A percentile compares a stretch with the other conserved stretches of the same genome.
Conservation (phyloP, 1,140 invertebrate species). For the Dryas iulia region DNA sequence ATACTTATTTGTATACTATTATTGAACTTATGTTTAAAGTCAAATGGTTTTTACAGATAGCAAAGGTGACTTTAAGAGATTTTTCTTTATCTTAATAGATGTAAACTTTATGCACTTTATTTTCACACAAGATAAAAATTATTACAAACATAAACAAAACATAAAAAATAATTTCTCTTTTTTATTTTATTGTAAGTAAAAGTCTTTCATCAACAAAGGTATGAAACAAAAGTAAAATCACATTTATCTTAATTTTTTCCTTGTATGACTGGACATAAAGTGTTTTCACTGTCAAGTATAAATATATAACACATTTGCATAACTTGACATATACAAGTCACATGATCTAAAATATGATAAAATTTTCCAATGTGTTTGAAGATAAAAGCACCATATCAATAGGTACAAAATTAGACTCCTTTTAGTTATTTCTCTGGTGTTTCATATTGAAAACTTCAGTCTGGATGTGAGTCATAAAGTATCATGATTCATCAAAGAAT, state of each 20-base stretch:
- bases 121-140: no score
- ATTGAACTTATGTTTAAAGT: no score
- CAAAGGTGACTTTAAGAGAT: no score
- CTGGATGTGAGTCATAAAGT: neutral
- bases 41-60: no score
- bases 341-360: slow-evolving; percentile 16
- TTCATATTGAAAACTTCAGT: neutral
- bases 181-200: no score
- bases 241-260: neutral
- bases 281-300: neutral
- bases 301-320: neutral
- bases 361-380: slow-evolving; percentile 11
- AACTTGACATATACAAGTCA: neutral
- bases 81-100: no score
- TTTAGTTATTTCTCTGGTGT: neutral
- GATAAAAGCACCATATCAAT: slow-evolving; percentile 5
- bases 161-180: no score
- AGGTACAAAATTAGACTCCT: neutral
- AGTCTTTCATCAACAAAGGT: neutral
- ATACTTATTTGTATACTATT: no score
- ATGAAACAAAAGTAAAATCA: neutral
- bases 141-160: no score
- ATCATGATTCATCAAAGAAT: no score
- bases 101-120: no score
- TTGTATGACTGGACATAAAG: neutral